Evolutionary conservation across 1,140 invertebrate species (phyloP).

Genomic region (Megalopta genalis): DNA sequence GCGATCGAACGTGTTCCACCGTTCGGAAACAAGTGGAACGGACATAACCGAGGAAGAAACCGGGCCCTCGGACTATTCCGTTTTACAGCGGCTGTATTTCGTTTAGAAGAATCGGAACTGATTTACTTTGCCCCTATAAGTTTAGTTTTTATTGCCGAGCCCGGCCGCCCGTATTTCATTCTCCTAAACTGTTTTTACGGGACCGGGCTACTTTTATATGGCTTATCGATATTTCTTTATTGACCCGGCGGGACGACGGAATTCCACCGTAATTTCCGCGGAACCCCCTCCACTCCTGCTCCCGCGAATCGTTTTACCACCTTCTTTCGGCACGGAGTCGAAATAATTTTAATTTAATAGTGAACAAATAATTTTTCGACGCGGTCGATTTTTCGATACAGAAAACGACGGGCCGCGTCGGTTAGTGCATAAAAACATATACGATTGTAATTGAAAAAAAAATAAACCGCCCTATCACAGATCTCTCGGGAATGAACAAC

Average conservation of each 20-base stretch:
- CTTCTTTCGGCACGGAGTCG: no score
- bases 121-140: conserved; percentile 28
- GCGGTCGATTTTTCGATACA: no score
- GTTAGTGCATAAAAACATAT: no score
- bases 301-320: no score
- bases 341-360: no score
- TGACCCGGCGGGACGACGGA: neutral
- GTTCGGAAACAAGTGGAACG: neutral
- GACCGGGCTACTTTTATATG: conserved; percentile 18
- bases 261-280: neutral
- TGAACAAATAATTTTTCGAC: no score
- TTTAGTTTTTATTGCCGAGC: conserved; percentile 17
- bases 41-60: conserved; percentile 1
- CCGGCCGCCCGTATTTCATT: conserved; percentile 10
- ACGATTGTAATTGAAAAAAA: no score
- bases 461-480: no score
- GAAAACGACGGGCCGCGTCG: no score
- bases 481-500: no score
- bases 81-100: conserved; percentile 37
- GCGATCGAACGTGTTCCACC: neutral
- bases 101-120: conserved; percentile 30
- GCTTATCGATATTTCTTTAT: conserved; percentile 29
- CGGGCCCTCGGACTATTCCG: neutral
- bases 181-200: neutral
- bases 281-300: no score